phyloP scores from a whole-genome alignment of 2,113 vertebrate species.

The Sander lucioperca region DNA sequence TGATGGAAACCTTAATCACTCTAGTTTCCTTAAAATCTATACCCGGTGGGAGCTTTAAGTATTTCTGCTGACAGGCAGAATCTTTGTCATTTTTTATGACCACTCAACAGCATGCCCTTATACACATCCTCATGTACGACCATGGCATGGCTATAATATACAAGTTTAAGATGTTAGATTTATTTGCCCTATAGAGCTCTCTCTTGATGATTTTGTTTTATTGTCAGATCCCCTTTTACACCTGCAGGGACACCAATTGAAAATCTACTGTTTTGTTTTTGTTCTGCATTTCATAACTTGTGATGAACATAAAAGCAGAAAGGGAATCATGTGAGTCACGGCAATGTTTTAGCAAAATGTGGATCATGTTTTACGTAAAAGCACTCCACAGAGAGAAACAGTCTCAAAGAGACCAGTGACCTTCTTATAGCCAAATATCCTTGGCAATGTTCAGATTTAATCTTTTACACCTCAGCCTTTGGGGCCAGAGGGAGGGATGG shows the following conservation, averaged over 20 bases:
- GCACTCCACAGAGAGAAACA: conserved; percentile 51
- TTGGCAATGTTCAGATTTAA: conserved; percentile 68
- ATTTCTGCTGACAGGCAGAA: conserved; percentile 51
- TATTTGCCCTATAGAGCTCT: neutral
- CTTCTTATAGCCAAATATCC: conserved; percentile 65
- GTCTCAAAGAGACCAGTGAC: conserved; percentile 63
- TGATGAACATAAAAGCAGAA: conserved; percentile 8
- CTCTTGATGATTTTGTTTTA: conserved; percentile 5
- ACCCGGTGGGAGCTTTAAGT: conserved; percentile 29
- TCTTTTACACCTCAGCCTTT: conserved; percentile 63
- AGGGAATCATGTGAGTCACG: conserved; percentile 1
- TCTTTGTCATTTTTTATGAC: conserved; percentile 32
- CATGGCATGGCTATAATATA: conserved; percentile 4
- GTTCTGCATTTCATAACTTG: neutral
- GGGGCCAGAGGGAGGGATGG: conserved; percentile 28
- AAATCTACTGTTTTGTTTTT: conserved; percentile 9
- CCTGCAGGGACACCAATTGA: neutral
- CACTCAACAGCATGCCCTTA: conserved; percentile 24
- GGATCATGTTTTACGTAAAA: conserved; percentile 20
- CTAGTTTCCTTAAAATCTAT: conserved; percentile 57
- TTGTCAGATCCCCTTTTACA: conserved; percentile 1
- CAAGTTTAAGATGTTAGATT: neutral
- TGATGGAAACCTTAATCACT: conserved; percentile 49
- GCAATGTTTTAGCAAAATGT: conserved; percentile 12
- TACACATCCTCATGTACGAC: conserved; percentile 5